Evolutionary conservation across 2,888 invertebrate genomes (phyloP), one percentile per base, ranked within the genome.

Genomic region (Drosophila neotestacea): DNA sequence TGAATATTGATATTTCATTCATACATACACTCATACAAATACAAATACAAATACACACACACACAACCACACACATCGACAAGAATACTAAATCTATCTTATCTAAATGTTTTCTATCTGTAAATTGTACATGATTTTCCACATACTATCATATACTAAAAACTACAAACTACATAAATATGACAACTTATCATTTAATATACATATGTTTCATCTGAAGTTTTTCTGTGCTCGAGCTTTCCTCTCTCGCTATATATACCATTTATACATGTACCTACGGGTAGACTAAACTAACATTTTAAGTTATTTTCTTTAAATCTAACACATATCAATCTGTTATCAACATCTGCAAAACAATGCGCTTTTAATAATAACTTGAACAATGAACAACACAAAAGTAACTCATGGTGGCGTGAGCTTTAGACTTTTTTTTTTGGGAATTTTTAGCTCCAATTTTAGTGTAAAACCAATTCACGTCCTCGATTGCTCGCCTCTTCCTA

Each of bases 91-190:
- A 52, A 55, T 63, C 70, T 54, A 79, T 64, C 55, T 63, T 73
- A 68, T 85, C 85, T 85, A 85, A 85, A 83, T 85, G 85, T 85
- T 87, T 70, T 85, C 65, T 56, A 85, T 72, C 71, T 83, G 83
- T 83, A 77, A 71, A 88, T 71, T 88, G 77, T 88, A 62, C 64
- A 69, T 52, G 7, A 9, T 32, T 7, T 32, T 32, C 32, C 7
- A 32, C 32, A 32, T 6, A 32, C 39, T 42, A 36, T 74, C 65
- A 69, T 52, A 27, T n/a, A 48, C 47, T 16, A 47, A 47, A 10
- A 48, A 32, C 32, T 32, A 32, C 32, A 70, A 46, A 66, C 48
- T 61, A 65, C 60, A 68, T 60, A 13, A 46, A 11, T 27, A 50
- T 36, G 22, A 62, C 30, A 47, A 7, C 13, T 38, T 73, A 50